Conservation (phyloP, 2,888 invertebrate genomes). For the Pterostichus niger region DNA sequence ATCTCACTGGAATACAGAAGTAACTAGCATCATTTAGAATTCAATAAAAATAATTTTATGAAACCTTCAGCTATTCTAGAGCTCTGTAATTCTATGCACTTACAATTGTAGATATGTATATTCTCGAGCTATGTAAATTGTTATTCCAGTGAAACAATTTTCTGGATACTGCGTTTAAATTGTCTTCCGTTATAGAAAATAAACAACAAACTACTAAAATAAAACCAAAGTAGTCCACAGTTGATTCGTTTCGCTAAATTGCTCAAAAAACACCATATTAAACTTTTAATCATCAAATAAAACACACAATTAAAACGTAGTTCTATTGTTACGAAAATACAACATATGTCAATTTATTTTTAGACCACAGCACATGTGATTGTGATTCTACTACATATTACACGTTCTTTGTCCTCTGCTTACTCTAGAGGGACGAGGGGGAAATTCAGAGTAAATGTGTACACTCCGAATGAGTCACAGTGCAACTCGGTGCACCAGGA, state of each 20-base stretch:
- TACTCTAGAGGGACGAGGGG: background rate
- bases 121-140: conserved; percentile 32
- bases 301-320: conserved; percentile 26
- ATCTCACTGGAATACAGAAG: conserved; percentile 7
- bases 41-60: conserved; percentile 18
- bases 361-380: conserved; percentile 31
- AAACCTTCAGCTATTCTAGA: conserved; percentile 26
- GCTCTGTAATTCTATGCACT: conserved; percentile 31
- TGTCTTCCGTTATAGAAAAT: conserved; percentile 36
- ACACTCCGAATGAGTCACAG: conserved; percentile 12
- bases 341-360: conserved; percentile 51
- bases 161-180: conserved; percentile 38
- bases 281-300: conserved; percentile 42
- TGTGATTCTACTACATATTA: conserved; percentile 38
- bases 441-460: conserved; percentile 3
- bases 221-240: no score
- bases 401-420: conserved; percentile 40
- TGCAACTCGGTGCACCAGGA: conserved; percentile 17
- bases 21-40: conserved; percentile 16
- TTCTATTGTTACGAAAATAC: conserved; percentile 45
- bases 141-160: conserved; percentile 37
- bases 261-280: background rate
- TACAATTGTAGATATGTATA: conserved; percentile 47
- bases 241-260: background rate
- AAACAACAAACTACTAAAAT: background rate